Evolutionary conservation across 1,140 invertebrate species (phyloP).

Genomic region (Araneus ventricosus): DNA sequence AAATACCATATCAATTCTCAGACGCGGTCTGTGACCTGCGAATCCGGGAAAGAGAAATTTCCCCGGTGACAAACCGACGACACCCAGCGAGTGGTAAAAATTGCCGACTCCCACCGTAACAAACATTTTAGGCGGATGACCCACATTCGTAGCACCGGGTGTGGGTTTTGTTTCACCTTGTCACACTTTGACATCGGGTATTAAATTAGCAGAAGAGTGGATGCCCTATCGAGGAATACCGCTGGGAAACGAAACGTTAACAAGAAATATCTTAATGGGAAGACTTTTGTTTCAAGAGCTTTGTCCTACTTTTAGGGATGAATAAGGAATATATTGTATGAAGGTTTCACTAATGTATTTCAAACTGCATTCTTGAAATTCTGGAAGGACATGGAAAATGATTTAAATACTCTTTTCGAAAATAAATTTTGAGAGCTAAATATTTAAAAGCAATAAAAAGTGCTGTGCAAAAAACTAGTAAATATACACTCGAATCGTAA

Average conservation of each 20-base stretch:
- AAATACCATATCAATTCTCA: not conserved
- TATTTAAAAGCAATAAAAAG: too few relatives aligned
- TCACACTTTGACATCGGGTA: not conserved
- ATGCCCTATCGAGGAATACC: not conserved
- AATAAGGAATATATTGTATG: not conserved
- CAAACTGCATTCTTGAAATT: too few relatives aligned
- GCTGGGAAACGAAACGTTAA: not conserved
- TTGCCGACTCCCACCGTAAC: constrained; percentile 1
- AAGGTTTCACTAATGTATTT: too few relatives aligned
- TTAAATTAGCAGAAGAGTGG: not conserved
- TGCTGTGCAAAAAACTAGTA: too few relatives aligned
- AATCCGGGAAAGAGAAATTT: constrained; percentile 5
- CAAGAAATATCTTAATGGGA: not conserved
- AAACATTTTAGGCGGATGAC: not conserved
- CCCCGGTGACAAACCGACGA: not conserved
- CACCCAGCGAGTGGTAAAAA: not conserved
- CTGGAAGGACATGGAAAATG: too few relatives aligned
- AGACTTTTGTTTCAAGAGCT: not conserved
- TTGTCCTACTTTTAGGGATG: not conserved
- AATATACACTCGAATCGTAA: too few relatives aligned
- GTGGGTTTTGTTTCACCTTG: constrained; percentile 28
- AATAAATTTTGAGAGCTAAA: too few relatives aligned
- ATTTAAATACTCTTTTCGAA: too few relatives aligned
- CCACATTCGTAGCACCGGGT: not conserved
- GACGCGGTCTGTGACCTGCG: constrained; percentile 12